Percentiles rank a stretch among this genome's conserved stretches.
Conservation (phyloP, 2,888 invertebrate genomes). For the Drosophila mimica region DNA sequence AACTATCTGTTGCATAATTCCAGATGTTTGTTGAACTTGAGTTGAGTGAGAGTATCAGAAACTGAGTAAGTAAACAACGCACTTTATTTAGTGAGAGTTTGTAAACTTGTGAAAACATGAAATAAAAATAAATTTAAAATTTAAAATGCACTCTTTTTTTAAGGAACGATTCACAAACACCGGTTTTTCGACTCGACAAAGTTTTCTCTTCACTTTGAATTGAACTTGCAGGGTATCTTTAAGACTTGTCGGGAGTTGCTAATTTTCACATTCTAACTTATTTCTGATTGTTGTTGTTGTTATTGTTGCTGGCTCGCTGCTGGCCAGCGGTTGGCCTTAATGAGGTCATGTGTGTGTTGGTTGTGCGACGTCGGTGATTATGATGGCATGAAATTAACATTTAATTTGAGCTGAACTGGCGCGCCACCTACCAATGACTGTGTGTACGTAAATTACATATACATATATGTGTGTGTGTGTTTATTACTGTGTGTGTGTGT, state of each 20-base stretch:
- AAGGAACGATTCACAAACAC: too few relatives aligned
- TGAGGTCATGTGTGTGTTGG: slow-evolving; percentile 72
- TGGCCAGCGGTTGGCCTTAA: slow-evolving; percentile 73
- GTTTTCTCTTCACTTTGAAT: neutral
- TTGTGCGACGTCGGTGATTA: slow-evolving; percentile 73
- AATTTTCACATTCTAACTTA: slow-evolving; percentile 36
- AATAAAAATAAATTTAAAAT: too few relatives aligned
- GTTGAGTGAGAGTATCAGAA: neutral
- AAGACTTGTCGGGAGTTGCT: slow-evolving; percentile 3
- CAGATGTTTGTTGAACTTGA: neutral
- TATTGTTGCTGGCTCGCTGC: slow-evolving; percentile 33
- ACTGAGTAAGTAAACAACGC: neutral
- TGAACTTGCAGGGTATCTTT: slow-evolving; percentile 24
- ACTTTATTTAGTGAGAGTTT: too few relatives aligned
- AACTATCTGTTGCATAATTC: neutral
- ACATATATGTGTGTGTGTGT: slow-evolving; percentile 11
- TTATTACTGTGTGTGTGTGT: slow-evolving; percentile 24
- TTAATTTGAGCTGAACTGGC: slow-evolving; percentile 74
- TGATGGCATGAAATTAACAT: slow-evolving; percentile 81
- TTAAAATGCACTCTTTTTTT: too few relatives aligned
- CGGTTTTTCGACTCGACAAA: neutral
- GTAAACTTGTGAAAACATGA: neutral
- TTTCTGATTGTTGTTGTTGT: slow-evolving; percentile 57
- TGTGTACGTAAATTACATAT: slow-evolving; percentile 1
- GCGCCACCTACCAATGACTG: slow-evolving; percentile 65